Percentiles rank a stretch among this genome's conserved stretches.
Conservation (phyloP, 2,797 vertebrate genomes). For the Atherinosoma microstoma region DNA sequence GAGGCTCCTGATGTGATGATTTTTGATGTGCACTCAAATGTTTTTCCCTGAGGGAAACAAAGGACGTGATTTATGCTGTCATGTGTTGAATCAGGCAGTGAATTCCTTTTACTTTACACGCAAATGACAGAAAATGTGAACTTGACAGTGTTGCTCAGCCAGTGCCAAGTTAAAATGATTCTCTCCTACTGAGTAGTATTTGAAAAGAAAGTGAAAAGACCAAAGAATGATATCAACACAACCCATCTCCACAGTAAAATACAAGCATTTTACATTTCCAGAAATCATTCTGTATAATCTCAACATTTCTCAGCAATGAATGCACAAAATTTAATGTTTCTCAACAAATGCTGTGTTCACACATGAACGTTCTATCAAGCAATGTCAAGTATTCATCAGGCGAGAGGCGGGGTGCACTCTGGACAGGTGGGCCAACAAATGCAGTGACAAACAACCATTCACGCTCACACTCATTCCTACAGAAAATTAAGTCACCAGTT, state of each 20-base stretch:
- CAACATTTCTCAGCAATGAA: background rate
- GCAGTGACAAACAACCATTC: too few relatives aligned
- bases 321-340: background rate
- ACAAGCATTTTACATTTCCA: too few relatives aligned
- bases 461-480: too few relatives aligned
- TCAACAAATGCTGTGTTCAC: too few relatives aligned
- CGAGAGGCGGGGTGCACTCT: too few relatives aligned
- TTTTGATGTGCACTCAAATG: conserved; percentile 43
- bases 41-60: conserved; percentile 46
- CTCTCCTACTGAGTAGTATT: conserved; percentile 1
- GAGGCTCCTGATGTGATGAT: conserved; percentile 26
- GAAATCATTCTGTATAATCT: background rate
- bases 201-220: conserved; percentile 30
- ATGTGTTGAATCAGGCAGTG: conserved; percentile 37
- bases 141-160: conserved; percentile 17
- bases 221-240: conserved; percentile 7
- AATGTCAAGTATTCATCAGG: too few relatives aligned
- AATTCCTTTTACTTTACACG: conserved; percentile 43
- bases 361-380: too few relatives aligned
- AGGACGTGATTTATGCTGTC: conserved; percentile 37
- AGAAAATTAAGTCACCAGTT: too few relatives aligned
- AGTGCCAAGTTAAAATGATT: conserved; percentile 12
- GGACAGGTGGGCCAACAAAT: too few relatives aligned
- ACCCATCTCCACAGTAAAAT: conserved; percentile 9
- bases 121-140: conserved; percentile 25